Conservation (phyloP, 2,888 invertebrate species). For the Pollenia griseotomentosa region DNA sequence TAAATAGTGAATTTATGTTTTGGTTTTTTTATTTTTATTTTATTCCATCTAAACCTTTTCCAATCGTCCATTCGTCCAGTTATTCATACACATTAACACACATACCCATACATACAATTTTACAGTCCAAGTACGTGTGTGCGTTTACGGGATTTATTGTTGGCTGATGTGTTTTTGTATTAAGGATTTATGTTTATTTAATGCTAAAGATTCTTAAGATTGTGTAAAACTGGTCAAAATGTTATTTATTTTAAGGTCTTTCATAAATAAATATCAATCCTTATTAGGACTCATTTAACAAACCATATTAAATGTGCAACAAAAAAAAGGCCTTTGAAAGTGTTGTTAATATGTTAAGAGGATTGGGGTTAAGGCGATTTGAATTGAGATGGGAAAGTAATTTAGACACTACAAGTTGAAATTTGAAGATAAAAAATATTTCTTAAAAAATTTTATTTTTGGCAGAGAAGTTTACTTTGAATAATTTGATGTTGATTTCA, state of each 20-base stretch:
- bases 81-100: not conserved
- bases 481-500: too few species aligned
- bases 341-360: too few species aligned
- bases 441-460: too few species aligned
- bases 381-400: too few species aligned
- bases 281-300: not conserved
- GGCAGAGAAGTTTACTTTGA: too few species aligned
- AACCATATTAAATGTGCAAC: not conserved
- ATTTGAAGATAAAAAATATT: too few species aligned
- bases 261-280: not conserved
- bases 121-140: not conserved
- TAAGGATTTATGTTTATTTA: slow-evolving; percentile 21
- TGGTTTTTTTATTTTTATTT: too few species aligned
- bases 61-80: not conserved
- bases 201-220: slow-evolving; percentile 15
- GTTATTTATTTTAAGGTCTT: not conserved
- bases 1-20: too few species aligned
- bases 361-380: too few species aligned
- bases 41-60: not conserved
- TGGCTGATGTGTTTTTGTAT: not conserved
- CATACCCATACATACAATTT: too few species aligned
- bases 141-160: not conserved
- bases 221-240: not conserved
- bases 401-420: too few species aligned
- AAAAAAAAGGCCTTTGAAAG: not conserved